phyloP scores from a whole-genome alignment of 2,797 vertebrate genomes.

The Danio kyathit region DNA sequence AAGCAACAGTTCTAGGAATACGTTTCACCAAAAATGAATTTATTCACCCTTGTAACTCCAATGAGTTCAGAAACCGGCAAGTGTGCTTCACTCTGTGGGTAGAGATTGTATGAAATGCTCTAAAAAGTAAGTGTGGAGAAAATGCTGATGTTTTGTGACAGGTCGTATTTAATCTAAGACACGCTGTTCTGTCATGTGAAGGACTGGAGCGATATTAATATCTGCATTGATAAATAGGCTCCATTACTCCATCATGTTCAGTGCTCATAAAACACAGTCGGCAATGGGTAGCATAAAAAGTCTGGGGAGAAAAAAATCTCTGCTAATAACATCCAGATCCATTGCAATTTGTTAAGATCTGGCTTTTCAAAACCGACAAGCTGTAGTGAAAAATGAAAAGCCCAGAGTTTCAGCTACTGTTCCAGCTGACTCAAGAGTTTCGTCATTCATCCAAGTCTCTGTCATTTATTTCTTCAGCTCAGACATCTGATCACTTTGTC shows the following conservation, averaged over 20 bases:
- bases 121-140: conserved; percentile 15
- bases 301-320: not conserved
- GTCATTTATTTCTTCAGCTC: conserved; percentile 56
- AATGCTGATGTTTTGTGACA: conserved; percentile 50
- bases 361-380: conserved; percentile 42
- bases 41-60: not conserved
- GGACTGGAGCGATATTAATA: conserved; percentile 62
- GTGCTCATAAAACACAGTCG: conserved; percentile 52
- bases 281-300: conserved; percentile 42
- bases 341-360: conserved; percentile 53
- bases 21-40: too few relatives aligned
- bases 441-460: conserved; percentile 28
- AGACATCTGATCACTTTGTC: conserved; percentile 61
- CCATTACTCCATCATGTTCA: conserved; percentile 58
- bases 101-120: not conserved
- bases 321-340: conserved; percentile 46
- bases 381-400: conserved; percentile 42
- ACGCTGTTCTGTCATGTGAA: conserved; percentile 42
- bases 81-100: not conserved
- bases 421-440: conserved; percentile 58
- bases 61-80: not conserved
- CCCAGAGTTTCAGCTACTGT: conserved; percentile 47
- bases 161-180: conserved; percentile 57
- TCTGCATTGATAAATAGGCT: conserved; percentile 63
- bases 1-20: too few relatives aligned